Base-by-base conservation (phyloP, 2,888 invertebrate genomes). In the Lissonota sp. region DNA sequence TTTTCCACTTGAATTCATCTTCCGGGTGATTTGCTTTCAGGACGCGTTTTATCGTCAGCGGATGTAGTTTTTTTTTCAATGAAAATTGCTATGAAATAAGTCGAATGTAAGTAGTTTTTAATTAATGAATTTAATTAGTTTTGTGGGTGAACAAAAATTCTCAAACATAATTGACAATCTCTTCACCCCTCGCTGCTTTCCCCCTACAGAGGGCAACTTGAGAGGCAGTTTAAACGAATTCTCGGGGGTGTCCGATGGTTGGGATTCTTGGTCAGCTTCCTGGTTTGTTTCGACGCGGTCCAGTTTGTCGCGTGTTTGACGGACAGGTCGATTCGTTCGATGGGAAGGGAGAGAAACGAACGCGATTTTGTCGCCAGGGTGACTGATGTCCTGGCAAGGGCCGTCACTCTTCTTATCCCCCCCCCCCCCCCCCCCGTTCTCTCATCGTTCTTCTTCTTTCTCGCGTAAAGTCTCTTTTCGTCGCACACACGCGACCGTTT, bases 341-440 rank as follows among this genome's bases (percentile, higher is more conserved):
- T 81, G 72, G 64, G 79, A 81, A 82, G 80, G 80, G 80, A 26
- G 26, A 26, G 26, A 26, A 26, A 26, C 26, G 26, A 26, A 80
- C 76, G 74, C 84, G 84, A 83, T 86, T 83, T 85, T 86, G 85
- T 84, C 83, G 84, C 84, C 51, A 71, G 86, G 84, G 83, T 84
- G 86, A 85, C 80, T 82, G 85, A 85, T 85, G 87, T 87, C 85
- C 84, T 82, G 79, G 84, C 86, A 83, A 86, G 85, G 83, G 84
- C 84, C 87, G 86, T 86, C 86, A 86, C 85, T 86, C 87, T 85
- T 85, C 51, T 53, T 70, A n/a, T 71, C 74, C 76, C 77, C 55
- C 78, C 83, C 85, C 86, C 84, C 83, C 80, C 62, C 57, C 79
- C 46, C 77, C 77, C 76, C 55, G 8, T 70, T 46, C 44, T 51